These are phyloP conservation scores for Stenolophus ochropezus DNA, from an alignment of 2,888 invertebrate genomes.

Conservation along the genomic window DNA sequence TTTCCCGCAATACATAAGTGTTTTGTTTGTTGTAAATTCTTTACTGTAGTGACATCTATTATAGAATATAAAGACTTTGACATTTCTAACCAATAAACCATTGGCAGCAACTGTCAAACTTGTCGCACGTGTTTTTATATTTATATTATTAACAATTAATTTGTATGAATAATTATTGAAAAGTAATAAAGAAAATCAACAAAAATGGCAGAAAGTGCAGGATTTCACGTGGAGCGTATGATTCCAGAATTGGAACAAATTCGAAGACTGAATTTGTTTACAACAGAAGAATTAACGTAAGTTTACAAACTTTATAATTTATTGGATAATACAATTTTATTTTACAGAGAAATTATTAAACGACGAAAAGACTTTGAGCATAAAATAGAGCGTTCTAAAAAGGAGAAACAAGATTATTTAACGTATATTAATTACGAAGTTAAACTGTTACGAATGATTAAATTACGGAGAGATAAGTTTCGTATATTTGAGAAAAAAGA, in stretches of 20 bases:
- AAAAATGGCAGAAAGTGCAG: conserved; percentile 87
- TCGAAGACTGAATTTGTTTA: conserved; percentile 82
- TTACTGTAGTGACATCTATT: not conserved
- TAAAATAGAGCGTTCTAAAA: conserved; percentile 80
- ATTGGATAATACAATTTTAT: conserved; percentile 40
- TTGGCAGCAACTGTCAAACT: conserved; percentile 5
- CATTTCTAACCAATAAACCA: not conserved
- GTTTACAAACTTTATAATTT: conserved; percentile 46
- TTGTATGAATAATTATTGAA: conserved; percentile 1
- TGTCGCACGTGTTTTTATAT: conserved; percentile 28
- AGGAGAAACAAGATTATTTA: conserved; percentile 82
- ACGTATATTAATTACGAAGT: conserved; percentile 84
- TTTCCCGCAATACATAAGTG: no score
- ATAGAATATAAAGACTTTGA: not conserved
- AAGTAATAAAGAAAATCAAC: not conserved
- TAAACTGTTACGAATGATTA: conserved; percentile 80
- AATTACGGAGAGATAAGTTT: conserved; percentile 76
- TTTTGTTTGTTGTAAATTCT: no score
- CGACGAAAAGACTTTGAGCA: conserved; percentile 84
- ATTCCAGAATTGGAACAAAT: conserved; percentile 88
- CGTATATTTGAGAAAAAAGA: conserved; percentile 78
- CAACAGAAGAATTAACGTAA: conserved; percentile 82
- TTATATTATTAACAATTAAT: conserved; percentile 11
- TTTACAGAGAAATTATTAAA: conserved; percentile 79
- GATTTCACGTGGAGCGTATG: conserved; percentile 85